Evolutionary conservation across 2,797 vertebrate genomes (phyloP).

Genomic region (Schizothorax lantsangensis): DNA sequence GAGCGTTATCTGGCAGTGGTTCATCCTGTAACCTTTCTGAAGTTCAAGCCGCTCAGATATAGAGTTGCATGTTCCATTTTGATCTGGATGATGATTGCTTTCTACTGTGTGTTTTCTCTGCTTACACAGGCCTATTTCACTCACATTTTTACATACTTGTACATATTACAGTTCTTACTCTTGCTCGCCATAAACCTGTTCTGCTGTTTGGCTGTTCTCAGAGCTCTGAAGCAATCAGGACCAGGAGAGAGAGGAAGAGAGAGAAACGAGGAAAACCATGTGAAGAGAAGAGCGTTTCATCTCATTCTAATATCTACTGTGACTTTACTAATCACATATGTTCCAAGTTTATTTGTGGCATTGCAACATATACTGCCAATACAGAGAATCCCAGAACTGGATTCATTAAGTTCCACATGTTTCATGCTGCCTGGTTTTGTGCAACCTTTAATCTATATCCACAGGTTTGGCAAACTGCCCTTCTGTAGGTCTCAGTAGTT

Average conservation of each 20-base stretch:
- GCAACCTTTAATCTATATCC: constrained; percentile 41
- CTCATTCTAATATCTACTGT: constrained; percentile 42
- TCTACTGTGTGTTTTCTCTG: not conserved
- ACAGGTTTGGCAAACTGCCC: constrained; percentile 12
- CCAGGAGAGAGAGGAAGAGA: constrained; percentile 42
- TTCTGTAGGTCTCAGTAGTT: constrained; percentile 7
- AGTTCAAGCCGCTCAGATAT: constrained; percentile 54
- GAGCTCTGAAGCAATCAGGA: constrained; percentile 50
- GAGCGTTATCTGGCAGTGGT: constrained; percentile 57
- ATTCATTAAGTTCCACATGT: not conserved
- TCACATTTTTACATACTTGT: not conserved
- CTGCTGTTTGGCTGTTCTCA: constrained; percentile 56
- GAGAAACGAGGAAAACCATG: constrained; percentile 34
- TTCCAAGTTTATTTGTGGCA: constrained; percentile 23
- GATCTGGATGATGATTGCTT: constrained; percentile 39
- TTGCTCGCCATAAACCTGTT: constrained; percentile 32
- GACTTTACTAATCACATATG: constrained; percentile 27
- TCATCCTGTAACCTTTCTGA: constrained; percentile 58
- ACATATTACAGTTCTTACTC: constrained; percentile 21
- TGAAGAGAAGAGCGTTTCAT: constrained; percentile 50
- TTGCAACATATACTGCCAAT: not conserved
- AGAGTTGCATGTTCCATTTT: constrained; percentile 10
- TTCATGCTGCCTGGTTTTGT: not conserved
- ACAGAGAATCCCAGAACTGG: not conserved
- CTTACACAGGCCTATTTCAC: not conserved